phyloP scores from a whole-genome alignment of 2,888 invertebrate species.

The Apodemia duryi region DNA sequence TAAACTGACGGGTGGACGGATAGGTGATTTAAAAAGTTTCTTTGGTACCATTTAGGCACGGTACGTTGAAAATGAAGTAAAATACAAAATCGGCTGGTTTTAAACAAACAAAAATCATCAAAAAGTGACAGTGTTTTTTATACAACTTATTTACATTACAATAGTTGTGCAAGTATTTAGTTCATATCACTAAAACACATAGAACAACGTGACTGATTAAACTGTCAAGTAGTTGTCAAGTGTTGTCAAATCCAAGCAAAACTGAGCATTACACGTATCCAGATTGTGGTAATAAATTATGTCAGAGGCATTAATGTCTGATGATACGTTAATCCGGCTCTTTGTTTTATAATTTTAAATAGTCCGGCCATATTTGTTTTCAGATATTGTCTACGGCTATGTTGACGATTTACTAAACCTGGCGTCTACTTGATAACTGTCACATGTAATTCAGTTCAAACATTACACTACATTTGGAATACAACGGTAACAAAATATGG shows the following conservation, averaged over 20 bases:
- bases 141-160: constrained; percentile 19
- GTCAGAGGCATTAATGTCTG: constrained; percentile 63
- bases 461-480: too few relatives aligned
- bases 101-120: not conserved
- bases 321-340: constrained; percentile 76
- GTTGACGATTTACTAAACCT: constrained; percentile 70
- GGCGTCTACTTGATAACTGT: constrained; percentile 57
- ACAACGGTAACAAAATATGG: too few relatives aligned
- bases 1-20: too few relatives aligned
- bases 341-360: constrained; percentile 78
- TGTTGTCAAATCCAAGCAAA: constrained; percentile 71
- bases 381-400: constrained; percentile 70
- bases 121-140: constrained; percentile 1
- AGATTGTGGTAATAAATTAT: constrained; percentile 69
- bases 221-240: constrained; percentile 68
- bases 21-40: not conserved
- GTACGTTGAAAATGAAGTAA: not conserved
- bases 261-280: constrained; percentile 56
- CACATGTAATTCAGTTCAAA: constrained; percentile 39
- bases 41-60: not conserved
- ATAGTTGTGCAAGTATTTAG: constrained; percentile 73
- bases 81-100: not conserved
- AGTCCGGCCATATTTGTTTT: constrained; percentile 76
- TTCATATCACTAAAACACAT: constrained; percentile 69
- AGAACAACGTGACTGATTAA: constrained; percentile 73